A percentile compares a stretch with the other conserved stretches of the same genome.
Conservation (phyloP, 2,113 vertebrate genomes). For the Pelmatolapia mariae region DNA sequence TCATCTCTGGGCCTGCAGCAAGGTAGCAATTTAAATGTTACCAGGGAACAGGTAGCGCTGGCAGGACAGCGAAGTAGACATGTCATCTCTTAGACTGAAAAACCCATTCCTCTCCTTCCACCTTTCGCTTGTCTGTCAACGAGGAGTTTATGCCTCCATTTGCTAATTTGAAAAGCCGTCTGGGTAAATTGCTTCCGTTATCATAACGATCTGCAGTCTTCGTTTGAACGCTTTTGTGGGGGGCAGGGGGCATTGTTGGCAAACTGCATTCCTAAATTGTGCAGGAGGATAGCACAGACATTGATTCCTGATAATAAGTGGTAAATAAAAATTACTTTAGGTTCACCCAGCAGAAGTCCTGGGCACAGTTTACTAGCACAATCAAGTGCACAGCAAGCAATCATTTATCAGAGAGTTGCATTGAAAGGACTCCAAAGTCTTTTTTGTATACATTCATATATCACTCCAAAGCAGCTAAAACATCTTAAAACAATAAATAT, state of each 20-base stretch:
- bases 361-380: not conserved
- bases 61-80: constrained; percentile 19
- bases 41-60: constrained; percentile 16
- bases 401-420: not conserved
- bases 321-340: not conserved
- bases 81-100: constrained; percentile 3
- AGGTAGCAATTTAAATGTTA: constrained; percentile 56
- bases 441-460: not conserved
- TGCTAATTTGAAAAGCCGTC: not conserved
- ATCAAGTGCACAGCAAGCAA: not conserved
- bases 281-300: not conserved
- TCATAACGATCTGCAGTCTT: not conserved
- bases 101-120: not conserved
- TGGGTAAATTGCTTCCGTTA: not conserved
- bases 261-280: not conserved
- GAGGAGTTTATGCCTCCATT: not conserved
- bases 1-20: constrained; percentile 35
- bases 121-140: not conserved
- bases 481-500: not conserved
- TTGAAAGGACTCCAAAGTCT: not conserved
- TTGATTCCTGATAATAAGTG: not conserved
- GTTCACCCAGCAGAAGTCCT: not conserved
- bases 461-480: not conserved
- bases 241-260: fast-evolving
- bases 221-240: not conserved